A percentile compares a stretch with the other conserved stretches of the same genome.
Conservation (phyloP, 1,140 invertebrate species). For the Heliconius himera region DNA sequence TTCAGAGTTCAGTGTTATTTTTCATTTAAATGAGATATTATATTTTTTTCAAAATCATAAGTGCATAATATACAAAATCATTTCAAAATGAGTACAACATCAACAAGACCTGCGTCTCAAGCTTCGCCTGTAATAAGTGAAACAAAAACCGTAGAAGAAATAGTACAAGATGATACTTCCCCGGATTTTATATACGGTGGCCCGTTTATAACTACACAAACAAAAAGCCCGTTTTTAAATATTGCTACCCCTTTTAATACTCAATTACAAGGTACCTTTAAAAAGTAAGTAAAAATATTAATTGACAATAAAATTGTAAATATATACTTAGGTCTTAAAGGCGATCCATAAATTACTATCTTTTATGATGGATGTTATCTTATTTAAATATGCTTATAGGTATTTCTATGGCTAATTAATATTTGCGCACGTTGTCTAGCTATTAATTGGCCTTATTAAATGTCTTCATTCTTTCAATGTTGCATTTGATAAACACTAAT, state of each 20-base stretch:
- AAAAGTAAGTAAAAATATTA: slow-evolving; percentile 58
- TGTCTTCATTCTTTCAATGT: not conserved
- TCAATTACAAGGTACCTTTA: slow-evolving; percentile 66
- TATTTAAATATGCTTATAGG: not conserved
- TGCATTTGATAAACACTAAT: not conserved
- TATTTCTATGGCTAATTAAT: not conserved
- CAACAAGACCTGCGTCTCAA: slow-evolving; percentile 29
- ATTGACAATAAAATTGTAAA: not conserved
- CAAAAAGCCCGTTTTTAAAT: slow-evolving; percentile 56
- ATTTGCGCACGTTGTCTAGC: not conserved
- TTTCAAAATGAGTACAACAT: slow-evolving; percentile 53
- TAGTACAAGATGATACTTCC: slow-evolving; percentile 36
- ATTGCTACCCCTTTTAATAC: slow-evolving; percentile 63
- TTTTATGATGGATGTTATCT: not conserved
- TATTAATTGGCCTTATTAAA: not conserved
- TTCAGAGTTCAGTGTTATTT: slow-evolving; percentile 22
- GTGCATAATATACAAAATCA: slow-evolving; percentile 16
- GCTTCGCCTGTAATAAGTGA: slow-evolving; percentile 14
- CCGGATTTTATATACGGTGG: slow-evolving; percentile 76
- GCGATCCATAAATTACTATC: not conserved
- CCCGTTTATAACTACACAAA: slow-evolving; percentile 63
- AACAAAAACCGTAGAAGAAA: not conserved
- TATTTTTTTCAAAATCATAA: not conserved
- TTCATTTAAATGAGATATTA: slow-evolving; percentile 3
- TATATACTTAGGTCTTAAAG: not conserved